Evolutionary conservation across 2,113 vertebrate genomes (phyloP), one percentile per base, ranked within the genome.

Genomic region (Balaenoptera acutorostrata): DNA sequence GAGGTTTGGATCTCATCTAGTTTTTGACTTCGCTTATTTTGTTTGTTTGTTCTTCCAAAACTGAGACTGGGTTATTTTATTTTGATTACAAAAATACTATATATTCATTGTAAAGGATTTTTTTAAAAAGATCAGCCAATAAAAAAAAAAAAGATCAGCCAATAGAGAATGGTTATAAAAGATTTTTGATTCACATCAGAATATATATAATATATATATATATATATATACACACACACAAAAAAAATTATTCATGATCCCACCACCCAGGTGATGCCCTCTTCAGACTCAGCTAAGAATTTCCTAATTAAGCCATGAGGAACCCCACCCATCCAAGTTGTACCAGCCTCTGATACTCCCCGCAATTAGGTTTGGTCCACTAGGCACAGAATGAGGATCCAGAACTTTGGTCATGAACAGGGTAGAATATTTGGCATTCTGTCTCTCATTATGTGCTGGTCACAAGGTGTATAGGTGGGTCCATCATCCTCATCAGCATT

Each of bases 1-100:
- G 31, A 92, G 15, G 36, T 95, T 91, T 98, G 68, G 27, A 55
- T 83, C 61, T 93, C 46, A 89, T 82, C 59, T 15, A 83, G 33
- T 55, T 91, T 93, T 71, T 31, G 2, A 33, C 21, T 87, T 90
- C 68, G 27, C 31, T 95, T 78, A 74, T 55, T 72, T 84, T 71
- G 3, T 85, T 96, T 39, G 29, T 61, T 66, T 95, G 29, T 86
- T 86, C 72, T 96, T 93, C 29, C 52, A 95, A 85, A 93, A 85
- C 27, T 86, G 52, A 95, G 90, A 57, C 12, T 7, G 13, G 46
- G 31, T 75, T 77, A 61, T 78, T 94, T 96, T 84, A 83, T 83
- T 90, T 88, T 91, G 33, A 93, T 78, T 92, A 55, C 4, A n/a
- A 87, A 97, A 93, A 39, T 59, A 36, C 59, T 29, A 86, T 57